These are phyloP conservation scores for Xiphophorus maculatus DNA, from an alignment of 2,113 vertebrate genomes.

Conservation along the genomic window DNA sequence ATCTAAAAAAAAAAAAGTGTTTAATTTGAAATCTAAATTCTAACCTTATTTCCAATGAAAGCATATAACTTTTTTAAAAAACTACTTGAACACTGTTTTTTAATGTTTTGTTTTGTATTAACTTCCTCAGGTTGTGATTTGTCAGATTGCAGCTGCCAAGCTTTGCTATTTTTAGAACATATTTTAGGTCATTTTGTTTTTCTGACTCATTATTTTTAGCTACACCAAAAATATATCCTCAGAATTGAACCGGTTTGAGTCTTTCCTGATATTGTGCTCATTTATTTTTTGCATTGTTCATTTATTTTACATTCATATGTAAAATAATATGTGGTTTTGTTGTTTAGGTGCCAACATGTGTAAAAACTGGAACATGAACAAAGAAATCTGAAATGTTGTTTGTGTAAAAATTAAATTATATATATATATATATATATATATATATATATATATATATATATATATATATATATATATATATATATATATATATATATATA, in stretches of 20 bases:
- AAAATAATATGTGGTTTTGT: not conserved
- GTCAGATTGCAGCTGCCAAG: not conserved
- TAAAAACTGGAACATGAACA: not conserved
- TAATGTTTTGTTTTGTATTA: not conserved
- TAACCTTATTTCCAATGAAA: not conserved
- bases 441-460: no score
- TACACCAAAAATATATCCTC: not conserved
- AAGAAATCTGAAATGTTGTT: no score
- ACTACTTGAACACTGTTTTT: not conserved
- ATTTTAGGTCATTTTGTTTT: slow-evolving; percentile 9
- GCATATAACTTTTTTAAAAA: not conserved
- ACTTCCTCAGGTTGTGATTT: not conserved
- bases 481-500: no score
- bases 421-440: no score
- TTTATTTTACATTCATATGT: not conserved
- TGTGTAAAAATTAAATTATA: no score
- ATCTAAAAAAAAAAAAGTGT: not conserved
- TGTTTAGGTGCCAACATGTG: not conserved
- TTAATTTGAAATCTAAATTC: not conserved
- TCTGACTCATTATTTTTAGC: slow-evolving; percentile 19
- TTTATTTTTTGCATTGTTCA: not conserved
- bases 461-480: no score
- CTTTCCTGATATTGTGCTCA: not conserved
- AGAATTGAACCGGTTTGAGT: not conserved
- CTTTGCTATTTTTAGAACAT: slow-evolving; percentile 4